Conservation (phyloP, 2,797 vertebrate species). For the Acipenser oxyrinchus region DNA sequence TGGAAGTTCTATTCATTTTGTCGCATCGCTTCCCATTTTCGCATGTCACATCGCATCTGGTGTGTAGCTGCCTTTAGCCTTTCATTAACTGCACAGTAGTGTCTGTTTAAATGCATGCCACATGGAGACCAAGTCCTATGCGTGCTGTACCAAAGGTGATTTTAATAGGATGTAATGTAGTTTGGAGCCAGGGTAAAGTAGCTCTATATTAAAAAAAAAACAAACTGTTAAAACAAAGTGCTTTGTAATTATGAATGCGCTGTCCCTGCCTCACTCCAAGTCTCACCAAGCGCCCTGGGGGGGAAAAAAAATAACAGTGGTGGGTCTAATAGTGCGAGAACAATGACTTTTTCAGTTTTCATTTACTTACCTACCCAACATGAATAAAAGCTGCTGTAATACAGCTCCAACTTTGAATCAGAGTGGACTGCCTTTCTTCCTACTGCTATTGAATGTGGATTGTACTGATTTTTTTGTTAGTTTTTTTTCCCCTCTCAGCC, state of each 20-base stretch:
- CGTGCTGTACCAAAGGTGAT: not conserved
- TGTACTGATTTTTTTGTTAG: not conserved
- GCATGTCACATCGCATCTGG: no score
- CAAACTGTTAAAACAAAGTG: not conserved
- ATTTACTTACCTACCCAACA: not conserved
- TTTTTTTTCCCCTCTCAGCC: not conserved
- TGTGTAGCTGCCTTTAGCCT: not conserved
- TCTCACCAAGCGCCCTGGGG: not conserved
- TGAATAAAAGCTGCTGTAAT: not conserved
- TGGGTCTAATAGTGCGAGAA: conserved; percentile 1
- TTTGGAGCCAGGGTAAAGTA: not conserved
- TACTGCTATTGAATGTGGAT: not conserved
- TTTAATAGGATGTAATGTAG: conserved; percentile 5
- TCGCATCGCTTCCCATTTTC: no score
- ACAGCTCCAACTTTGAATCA: not conserved
- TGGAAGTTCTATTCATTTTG: no score
- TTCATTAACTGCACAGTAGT: not conserved
- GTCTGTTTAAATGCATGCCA: not conserved
- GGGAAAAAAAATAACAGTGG: not conserved
- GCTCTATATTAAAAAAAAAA: not conserved
- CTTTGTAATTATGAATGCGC: conserved; percentile 7
- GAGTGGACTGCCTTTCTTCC: not conserved
- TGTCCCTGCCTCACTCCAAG: not conserved
- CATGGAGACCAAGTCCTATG: not conserved
- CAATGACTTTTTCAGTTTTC: conserved; percentile 8